phyloP scores from a whole-genome alignment of 2,113 vertebrate species.

The Sorex fumeus region DNA sequence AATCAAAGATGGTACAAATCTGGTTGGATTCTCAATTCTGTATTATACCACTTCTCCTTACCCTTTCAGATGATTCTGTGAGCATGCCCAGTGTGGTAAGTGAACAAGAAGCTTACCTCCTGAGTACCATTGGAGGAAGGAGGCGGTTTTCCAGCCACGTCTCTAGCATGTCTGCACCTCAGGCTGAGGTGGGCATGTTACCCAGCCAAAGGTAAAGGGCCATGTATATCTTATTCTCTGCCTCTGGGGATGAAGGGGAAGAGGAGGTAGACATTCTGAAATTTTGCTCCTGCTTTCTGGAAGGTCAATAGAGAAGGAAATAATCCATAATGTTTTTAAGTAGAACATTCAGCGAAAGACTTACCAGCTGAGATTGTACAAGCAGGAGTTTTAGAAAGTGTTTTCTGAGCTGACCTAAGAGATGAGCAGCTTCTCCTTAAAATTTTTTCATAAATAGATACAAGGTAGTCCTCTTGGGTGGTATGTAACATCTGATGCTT shows the following conservation, averaged over 20 bases:
- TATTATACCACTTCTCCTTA: neutral
- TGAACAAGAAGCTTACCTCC: conserved; percentile 97
- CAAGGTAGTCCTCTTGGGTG: neutral
- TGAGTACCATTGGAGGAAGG: conserved; percentile 93
- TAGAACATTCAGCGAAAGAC: conserved; percentile 9
- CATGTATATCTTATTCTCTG: neutral
- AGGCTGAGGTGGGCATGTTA: conserved; percentile 95
- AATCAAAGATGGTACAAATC: neutral
- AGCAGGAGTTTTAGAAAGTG: neutral
- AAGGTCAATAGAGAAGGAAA: conserved; percentile 15
- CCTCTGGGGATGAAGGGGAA: conserved; percentile 24
- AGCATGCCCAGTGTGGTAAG: conserved; percentile 99
- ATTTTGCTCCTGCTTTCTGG: neutral
- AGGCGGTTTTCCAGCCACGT: conserved; percentile 97
- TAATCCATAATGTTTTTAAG: neutral
- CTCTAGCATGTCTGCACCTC: conserved; percentile 93
- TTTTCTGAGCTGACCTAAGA: conserved; percentile 10
- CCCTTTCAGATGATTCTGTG: conserved; percentile 94
- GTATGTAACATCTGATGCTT: conserved; percentile 44
- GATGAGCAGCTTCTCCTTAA: conserved; percentile 21
- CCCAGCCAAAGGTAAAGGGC: conserved; percentile 97
- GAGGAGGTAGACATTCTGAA: conserved; percentile 22
- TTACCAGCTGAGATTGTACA: neutral
- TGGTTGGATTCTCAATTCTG: neutral
- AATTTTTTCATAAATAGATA: conserved; percentile 10